Evolutionary conservation across 2,113 vertebrate genomes (phyloP).

Genomic region (Menura novaehollandiae): DNA sequence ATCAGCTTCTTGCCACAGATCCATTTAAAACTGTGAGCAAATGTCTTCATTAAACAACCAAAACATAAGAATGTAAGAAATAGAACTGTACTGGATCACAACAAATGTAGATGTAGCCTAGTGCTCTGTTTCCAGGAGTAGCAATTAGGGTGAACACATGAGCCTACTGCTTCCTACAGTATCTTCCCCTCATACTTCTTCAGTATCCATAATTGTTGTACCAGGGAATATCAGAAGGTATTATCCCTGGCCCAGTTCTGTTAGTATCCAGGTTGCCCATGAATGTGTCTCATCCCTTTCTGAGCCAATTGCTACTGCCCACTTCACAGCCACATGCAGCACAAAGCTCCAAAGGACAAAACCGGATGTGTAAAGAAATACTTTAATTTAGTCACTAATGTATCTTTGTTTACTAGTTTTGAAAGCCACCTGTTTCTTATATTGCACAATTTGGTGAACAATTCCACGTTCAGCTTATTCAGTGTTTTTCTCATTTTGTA

Average conservation of each 20-base stretch:
- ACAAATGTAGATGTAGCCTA: not conserved
- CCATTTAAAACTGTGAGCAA: constrained; percentile 55
- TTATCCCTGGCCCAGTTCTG: not conserved
- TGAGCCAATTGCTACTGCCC: not conserved
- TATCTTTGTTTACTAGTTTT: not conserved
- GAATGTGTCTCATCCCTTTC: not conserved
- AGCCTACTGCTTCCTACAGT: not conserved
- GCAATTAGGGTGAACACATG: not conserved
- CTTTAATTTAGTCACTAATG: not conserved
- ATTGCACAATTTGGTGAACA: not conserved
- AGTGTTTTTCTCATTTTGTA: not conserved
- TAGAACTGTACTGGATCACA: not conserved
- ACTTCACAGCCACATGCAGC: not conserved
- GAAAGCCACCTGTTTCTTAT: not conserved
- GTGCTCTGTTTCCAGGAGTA: not conserved
- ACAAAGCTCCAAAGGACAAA: not conserved
- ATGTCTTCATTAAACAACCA: constrained; percentile 60
- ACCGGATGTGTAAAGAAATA: not conserved
- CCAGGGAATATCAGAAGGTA: not conserved
- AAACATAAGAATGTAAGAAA: constrained; percentile 45
- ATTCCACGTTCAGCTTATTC: not conserved
- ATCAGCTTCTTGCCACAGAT: constrained; percentile 67
- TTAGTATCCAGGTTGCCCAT: not conserved
- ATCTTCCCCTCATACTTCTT: not conserved
- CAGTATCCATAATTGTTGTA: not conserved